These are phyloP conservation scores for Temnothorax ravouxi DNA, from an alignment of 2,888 invertebrate genomes.

Conservation along the genomic window DNA sequence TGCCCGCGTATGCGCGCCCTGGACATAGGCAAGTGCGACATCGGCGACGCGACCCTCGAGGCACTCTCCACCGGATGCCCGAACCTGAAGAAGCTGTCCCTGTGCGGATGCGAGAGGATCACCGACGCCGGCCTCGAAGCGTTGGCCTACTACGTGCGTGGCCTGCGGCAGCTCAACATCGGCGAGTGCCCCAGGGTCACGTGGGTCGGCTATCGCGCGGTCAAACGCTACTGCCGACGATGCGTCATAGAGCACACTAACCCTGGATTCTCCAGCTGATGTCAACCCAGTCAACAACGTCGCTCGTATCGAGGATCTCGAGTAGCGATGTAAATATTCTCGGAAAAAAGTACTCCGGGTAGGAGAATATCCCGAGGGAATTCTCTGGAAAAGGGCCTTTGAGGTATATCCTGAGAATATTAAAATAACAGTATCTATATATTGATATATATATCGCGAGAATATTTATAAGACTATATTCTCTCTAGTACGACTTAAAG, in stretches of 20 bases:
- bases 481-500: not conserved
- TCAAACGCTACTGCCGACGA: constrained; percentile 96
- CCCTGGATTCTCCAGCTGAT: constrained; percentile 92
- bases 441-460: constrained; percentile 1
- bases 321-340: not conserved
- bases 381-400: constrained; percentile 9
- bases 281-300: not conserved
- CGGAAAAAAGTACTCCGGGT: not conserved
- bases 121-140: constrained; percentile 96
- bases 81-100: constrained; percentile 95
- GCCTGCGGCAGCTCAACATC: constrained; percentile 96
- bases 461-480: constrained; percentile 27
- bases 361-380: not conserved
- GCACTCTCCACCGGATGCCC: constrained; percentile 96
- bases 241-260: constrained; percentile 98
- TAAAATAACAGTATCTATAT: constrained; percentile 16
- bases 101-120: constrained; percentile 96
- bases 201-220: constrained; percentile 95
- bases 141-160: constrained; percentile 95
- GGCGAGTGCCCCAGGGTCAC: constrained; percentile 96
- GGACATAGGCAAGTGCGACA: constrained; percentile 97
- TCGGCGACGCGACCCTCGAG: constrained; percentile 95
- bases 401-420: constrained; percentile 44
- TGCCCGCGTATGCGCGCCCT: constrained; percentile 95
- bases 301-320: not conserved